These are phyloP conservation scores for Leiothrix lutea DNA, from an alignment of 2,113 vertebrate genomes.

Conservation along the genomic window DNA sequence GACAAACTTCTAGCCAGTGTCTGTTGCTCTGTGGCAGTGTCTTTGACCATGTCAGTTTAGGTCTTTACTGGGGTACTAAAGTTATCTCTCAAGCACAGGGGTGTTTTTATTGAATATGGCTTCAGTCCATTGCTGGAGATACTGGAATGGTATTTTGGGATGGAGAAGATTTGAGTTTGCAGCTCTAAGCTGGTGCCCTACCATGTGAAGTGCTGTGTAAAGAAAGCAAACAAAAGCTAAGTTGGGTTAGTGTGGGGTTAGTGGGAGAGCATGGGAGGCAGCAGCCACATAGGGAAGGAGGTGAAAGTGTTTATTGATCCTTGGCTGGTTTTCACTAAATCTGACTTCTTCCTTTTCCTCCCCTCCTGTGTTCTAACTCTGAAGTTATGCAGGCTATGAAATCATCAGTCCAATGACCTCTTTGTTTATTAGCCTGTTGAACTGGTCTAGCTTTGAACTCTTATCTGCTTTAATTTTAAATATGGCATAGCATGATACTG, in stretches of 20 bases:
- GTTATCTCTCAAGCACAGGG: not conserved
- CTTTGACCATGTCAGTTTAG: not conserved
- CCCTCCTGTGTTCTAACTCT: not conserved
- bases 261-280: not conserved
- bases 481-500: not conserved
- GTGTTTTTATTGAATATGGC: not conserved
- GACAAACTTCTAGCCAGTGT: not conserved
- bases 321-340: not conserved
- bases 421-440: not conserved
- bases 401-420: not conserved
- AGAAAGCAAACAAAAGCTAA: not conserved
- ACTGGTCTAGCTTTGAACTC: conserved; percentile 2
- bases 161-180: not conserved
- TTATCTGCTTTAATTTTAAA: not conserved
- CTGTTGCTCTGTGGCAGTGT: not conserved
- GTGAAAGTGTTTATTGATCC: not conserved
- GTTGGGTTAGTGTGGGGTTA: not conserved
- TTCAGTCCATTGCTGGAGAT: not conserved
- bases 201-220: not conserved
- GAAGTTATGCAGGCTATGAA: not conserved
- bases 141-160: not conserved
- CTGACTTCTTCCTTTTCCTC: not conserved
- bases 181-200: not conserved
- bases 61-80: not conserved
- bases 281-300: not conserved